Evolutionary conservation across 2,113 vertebrate species (phyloP).

Genomic region (Ceratotherium simum): DNA sequence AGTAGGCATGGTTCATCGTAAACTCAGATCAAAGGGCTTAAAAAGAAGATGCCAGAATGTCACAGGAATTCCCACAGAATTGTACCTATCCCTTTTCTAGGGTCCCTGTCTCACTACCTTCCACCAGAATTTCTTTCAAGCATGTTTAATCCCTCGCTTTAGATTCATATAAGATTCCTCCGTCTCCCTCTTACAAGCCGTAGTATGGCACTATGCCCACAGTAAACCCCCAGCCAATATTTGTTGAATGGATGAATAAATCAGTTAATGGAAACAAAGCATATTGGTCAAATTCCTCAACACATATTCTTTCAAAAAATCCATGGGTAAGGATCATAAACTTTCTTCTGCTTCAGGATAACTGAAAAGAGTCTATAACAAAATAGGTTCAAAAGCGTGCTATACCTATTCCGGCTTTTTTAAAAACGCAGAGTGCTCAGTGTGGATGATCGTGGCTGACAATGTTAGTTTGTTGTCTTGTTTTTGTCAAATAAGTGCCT

Average conservation of each 20-base stretch:
- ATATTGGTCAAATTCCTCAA: neutral
- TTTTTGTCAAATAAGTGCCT: constrained; percentile 20
- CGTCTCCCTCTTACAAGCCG: neutral
- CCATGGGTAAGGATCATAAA: neutral
- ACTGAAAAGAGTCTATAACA: neutral
- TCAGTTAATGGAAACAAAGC: neutral
- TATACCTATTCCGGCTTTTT: neutral
- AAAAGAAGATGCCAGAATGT: neutral
- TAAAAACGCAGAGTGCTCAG: neutral
- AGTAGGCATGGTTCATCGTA: neutral
- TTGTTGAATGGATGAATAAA: neutral
- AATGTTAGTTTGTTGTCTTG: neutral
- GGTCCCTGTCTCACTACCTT: neutral
- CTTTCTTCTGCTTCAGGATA: neutral
- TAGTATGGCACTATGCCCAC: neutral
- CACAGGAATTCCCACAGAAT: neutral
- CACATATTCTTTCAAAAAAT: neutral
- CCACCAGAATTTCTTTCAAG: neutral
- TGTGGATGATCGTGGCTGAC: neutral
- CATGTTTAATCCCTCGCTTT: neutral
- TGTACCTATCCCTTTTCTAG: neutral
- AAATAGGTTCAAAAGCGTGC: neutral
- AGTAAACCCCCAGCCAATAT: neutral
- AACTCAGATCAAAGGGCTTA: neutral
- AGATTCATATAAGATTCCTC: neutral